Conservation (phyloP, 2,113 vertebrate species). For the Ursus arctos region DNA sequence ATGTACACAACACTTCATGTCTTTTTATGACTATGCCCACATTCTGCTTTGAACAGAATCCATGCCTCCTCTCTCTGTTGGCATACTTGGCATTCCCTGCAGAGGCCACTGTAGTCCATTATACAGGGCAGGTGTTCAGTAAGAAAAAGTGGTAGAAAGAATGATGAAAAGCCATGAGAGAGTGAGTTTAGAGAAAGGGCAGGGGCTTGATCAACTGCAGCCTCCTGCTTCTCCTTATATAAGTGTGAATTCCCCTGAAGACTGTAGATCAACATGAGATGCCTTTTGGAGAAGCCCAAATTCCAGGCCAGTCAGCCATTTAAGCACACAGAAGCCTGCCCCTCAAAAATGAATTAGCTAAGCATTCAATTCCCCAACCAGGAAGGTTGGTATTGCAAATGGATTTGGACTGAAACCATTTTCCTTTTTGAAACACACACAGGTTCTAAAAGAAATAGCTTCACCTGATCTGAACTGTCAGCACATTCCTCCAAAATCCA, state of each 20-base stretch:
- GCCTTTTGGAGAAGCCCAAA: conserved; percentile 45
- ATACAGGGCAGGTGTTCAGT: background rate
- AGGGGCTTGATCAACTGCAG: background rate
- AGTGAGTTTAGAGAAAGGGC: background rate
- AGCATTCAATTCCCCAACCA: conserved; percentile 60
- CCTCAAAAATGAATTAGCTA: conserved; percentile 68
- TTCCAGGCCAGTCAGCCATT: conserved; percentile 38
- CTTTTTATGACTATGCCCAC: background rate
- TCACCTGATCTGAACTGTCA: conserved; percentile 72
- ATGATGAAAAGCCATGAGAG: background rate
- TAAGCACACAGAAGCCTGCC: conserved; percentile 50
- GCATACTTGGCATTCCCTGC: background rate
- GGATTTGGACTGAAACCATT: conserved; percentile 63
- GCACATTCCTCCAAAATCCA: conserved; percentile 68
- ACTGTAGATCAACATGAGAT: background rate
- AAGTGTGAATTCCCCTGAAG: conserved; percentile 3
- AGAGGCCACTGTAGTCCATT: background rate
- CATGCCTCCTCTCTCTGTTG: background rate
- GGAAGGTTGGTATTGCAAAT: conserved; percentile 51
- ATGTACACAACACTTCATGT: background rate
- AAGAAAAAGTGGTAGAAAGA: conserved; percentile 7
- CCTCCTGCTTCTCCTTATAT: conserved; percentile 46
- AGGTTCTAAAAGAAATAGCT: conserved; percentile 77
- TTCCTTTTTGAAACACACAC: conserved; percentile 72
- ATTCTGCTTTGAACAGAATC: background rate